Evolutionary conservation across 2,797 vertebrate species (phyloP).

Genomic region (Rhodeus uyekii): DNA sequence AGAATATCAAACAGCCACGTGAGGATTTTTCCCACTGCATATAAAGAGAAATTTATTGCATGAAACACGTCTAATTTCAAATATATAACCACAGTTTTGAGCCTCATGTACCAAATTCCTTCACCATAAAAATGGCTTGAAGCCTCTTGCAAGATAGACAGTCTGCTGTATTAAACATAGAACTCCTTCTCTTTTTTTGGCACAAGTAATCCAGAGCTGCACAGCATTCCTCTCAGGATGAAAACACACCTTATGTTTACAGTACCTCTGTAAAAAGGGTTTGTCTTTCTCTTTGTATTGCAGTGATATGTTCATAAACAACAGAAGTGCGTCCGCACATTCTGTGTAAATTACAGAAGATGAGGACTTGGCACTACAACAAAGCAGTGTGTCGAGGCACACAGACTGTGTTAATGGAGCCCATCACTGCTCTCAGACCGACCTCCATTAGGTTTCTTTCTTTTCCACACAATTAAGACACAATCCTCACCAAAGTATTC

Average conservation of each 20-base stretch:
- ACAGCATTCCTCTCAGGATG: conserved; percentile 4
- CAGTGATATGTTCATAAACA: neutral
- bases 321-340: neutral
- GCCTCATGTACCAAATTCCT: neutral
- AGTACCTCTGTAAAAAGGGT: conserved; percentile 22
- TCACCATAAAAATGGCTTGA: neutral
- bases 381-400: conserved; percentile 61
- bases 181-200: neutral
- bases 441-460: conserved; percentile 44
- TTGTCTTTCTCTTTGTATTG: neutral
- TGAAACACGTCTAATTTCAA: neutral
- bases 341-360: conserved; percentile 64
- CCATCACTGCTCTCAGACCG: conserved; percentile 65
- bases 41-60: neutral
- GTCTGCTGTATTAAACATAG: neutral
- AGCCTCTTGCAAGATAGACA: neutral
- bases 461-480: neutral
- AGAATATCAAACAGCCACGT: neutral
- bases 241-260: conserved; percentile 13
- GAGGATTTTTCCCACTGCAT: neutral
- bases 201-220: neutral
- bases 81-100: neutral
- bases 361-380: conserved; percentile 66
- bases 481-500: neutral
- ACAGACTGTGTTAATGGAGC: conserved; percentile 71